Evolutionary conservation across 2,888 invertebrate species (phyloP).

Genomic region (Polietes domitor): DNA sequence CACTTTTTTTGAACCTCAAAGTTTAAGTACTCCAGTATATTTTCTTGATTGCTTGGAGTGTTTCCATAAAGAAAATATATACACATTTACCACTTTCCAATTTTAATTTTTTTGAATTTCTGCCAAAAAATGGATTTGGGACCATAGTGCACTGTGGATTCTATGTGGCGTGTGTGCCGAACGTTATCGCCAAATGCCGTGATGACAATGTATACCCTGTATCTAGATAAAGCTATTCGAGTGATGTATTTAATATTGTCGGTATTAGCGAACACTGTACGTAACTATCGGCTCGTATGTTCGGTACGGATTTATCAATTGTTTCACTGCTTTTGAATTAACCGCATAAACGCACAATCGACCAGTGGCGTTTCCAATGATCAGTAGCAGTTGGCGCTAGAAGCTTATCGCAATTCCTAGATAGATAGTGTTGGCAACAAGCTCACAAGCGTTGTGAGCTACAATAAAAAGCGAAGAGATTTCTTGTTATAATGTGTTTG

Average conservation of each 20-base stretch:
- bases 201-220: not conserved
- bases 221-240: slow-evolving; percentile 36
- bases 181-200: too few relatives aligned
- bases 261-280: not conserved
- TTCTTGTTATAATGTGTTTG: not conserved
- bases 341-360: not conserved
- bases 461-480: not conserved
- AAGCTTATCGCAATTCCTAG: slow-evolving; percentile 5
- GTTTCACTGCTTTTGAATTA: not conserved
- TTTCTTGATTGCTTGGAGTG: too few relatives aligned
- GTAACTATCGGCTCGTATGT: not conserved
- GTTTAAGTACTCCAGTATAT: too few relatives aligned
- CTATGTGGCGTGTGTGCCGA: too few relatives aligned
- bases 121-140: too few relatives aligned
- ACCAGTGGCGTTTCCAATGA: not conserved
- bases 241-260: slow-evolving; percentile 30
- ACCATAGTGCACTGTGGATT: too few relatives aligned
- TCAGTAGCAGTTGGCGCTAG: not conserved
- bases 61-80: too few relatives aligned
- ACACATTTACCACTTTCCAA: too few relatives aligned
- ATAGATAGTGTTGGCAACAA: not conserved
- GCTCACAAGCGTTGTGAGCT: not conserved
- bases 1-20: too few relatives aligned
- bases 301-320: not conserved
- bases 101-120: too few relatives aligned